Percentiles rank a stretch among this genome's conserved stretches.
phyloP scores from a whole-genome alignment of 2,797 vertebrate species.

The Pogonophryne albipinna region DNA sequence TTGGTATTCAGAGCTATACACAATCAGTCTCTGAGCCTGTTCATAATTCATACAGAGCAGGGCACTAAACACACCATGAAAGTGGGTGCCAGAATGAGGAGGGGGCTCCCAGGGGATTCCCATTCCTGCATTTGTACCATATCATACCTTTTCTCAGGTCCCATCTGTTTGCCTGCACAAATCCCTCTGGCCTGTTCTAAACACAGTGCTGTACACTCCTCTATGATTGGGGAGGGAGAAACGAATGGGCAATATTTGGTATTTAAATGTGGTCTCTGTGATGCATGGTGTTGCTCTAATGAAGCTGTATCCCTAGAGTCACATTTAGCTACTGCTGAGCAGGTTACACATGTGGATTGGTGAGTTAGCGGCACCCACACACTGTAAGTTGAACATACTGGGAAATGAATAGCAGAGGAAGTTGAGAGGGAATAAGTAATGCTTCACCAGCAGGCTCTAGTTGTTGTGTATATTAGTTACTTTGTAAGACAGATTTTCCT shows the following conservation, averaged over 20 bases:
- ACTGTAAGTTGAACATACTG: constrained; percentile 78
- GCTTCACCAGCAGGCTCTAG: constrained; percentile 72
- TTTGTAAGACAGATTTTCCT: constrained; percentile 74
- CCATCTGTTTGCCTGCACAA: constrained; percentile 87
- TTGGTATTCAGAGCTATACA: constrained; percentile 73
- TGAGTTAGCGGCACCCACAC: constrained; percentile 82
- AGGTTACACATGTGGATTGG: constrained; percentile 76
- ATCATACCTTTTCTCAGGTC: constrained; percentile 84
- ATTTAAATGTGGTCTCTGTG: constrained; percentile 86
- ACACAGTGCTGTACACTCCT: constrained; percentile 78
- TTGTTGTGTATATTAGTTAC: constrained; percentile 78
- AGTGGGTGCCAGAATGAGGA: constrained; percentile 78
- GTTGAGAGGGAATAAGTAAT: constrained; percentile 83
- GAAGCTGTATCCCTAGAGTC: constrained; percentile 84
- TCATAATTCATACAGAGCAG: constrained; percentile 77
- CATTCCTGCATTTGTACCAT: constrained; percentile 75
- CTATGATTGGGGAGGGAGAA: constrained; percentile 75
- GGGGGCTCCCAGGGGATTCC: constrained; percentile 73
- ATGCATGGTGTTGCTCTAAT: constrained; percentile 85
- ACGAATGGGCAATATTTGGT: constrained; percentile 85
- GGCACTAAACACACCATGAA: constrained; percentile 82
- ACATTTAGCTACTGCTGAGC: constrained; percentile 83
- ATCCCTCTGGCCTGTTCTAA: constrained; percentile 84
- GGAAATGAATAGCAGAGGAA: constrained; percentile 77
- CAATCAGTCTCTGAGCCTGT: constrained; percentile 69